Evolutionary conservation across 2,888 invertebrate genomes (phyloP).

Genomic region (Zeuzera pyrina): DNA sequence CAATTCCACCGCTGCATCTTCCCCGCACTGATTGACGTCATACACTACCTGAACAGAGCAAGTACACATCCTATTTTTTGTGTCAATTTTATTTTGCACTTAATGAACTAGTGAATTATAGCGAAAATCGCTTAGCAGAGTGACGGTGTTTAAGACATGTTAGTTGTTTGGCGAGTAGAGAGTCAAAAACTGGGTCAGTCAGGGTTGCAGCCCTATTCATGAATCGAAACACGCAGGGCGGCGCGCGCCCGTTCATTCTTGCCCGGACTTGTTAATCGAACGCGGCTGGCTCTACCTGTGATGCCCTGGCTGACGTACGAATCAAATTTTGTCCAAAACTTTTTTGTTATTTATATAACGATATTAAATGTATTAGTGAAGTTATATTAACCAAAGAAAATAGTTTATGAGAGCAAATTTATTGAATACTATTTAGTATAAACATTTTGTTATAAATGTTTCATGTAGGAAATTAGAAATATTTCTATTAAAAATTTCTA

Average conservation of each 20-base stretch:
- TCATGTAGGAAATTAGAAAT: too few species aligned
- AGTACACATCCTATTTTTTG: slow-evolving; percentile 33
- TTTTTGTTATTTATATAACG: too few species aligned
- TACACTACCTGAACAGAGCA: slow-evolving; percentile 36
- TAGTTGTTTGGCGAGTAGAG: slow-evolving; percentile 16
- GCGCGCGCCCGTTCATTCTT: slow-evolving; percentile 61
- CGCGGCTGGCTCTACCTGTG: slow-evolving; percentile 27
- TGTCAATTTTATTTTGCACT: slow-evolving; percentile 18
- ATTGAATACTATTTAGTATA: too few species aligned
- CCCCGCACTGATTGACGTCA: slow-evolving; percentile 72
- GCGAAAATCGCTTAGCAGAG: slow-evolving; percentile 12
- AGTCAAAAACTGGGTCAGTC: slow-evolving; percentile 78
- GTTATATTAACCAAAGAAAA: too few species aligned
- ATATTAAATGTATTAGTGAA: too few species aligned
- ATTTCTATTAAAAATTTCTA: too few species aligned
- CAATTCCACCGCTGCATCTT: slow-evolving; percentile 65
- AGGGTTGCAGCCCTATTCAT: slow-evolving; percentile 77
- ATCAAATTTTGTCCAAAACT: slow-evolving; percentile 8
- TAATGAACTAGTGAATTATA: slow-evolving; percentile 13
- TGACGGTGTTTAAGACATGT: slow-evolving; percentile 26
- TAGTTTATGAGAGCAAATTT: too few species aligned
- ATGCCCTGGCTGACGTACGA: slow-evolving; percentile 29
- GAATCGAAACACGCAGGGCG: slow-evolving; percentile 64
- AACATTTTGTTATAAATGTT: too few species aligned
- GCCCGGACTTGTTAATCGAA: slow-evolving; percentile 43